Base-by-base conservation (phyloP, 2,888 invertebrate genomes). In the Orchestes rusci region DNA sequence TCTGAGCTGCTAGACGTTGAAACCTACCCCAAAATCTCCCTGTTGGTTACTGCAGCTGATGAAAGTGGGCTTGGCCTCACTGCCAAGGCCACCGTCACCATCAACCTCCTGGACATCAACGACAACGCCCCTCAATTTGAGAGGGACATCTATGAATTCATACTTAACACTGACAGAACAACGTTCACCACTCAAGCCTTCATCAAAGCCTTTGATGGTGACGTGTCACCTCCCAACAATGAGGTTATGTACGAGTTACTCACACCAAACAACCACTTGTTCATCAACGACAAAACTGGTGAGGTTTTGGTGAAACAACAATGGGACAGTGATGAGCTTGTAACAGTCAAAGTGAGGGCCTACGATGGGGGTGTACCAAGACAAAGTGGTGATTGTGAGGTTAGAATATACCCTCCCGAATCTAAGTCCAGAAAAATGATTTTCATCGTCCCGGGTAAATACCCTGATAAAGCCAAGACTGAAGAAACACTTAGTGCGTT, bases 11-110 rank as follows among this genome's bases (percentile, higher is more conserved):
- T 93, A 53, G 94, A 96, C 68, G 79, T 91, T 29, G 92, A 93
- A 70, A 72, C 76, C 23, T 80, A 81, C 69, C 76, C 83, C 55
- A 82, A 81, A 56, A 78, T 88, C 66, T 77, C 81, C 64, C 76
- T 93, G 57, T 80, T 80, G 61, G 84, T 94, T 50, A 86, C 87
- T 72, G 94, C 93, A 49, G 78, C 84, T 53, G 94, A 95, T 70
- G 84, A 85, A 63, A 82, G 88, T 57, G 89, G 90, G 40, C 73
- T 76, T 57, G 91, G 90, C 45, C 80, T 84, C 63, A 76, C 77
- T 56, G 81, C 85, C 32, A 81, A 80, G 53, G 77, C 84, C 57
- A 79, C 80, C 58, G 73, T 90, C 55, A 75, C 80, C 56, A 77
- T 91, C 59, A 80, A 81, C 70, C 70, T 93, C 54, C 70, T 84